Conservation (phyloP, 1,140 invertebrate species). For the Xylocopa sonorina region DNA sequence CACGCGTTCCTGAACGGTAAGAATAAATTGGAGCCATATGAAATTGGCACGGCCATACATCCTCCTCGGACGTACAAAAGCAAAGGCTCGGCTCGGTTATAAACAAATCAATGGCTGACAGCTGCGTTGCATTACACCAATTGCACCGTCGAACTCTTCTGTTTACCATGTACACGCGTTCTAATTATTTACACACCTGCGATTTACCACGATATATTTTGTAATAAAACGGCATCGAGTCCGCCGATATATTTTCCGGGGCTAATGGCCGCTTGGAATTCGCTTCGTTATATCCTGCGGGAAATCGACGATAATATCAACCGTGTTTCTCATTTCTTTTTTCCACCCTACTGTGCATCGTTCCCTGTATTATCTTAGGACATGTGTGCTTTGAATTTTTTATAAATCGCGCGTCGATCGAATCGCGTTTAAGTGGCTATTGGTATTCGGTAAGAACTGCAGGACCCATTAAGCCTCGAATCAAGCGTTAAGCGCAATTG, state of each 20-base stretch:
- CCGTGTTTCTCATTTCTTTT: background rate
- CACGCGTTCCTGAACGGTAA: constrained; percentile 20
- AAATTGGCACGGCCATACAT: constrained; percentile 50
- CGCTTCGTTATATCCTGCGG: background rate
- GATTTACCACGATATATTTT: constrained; percentile 40
- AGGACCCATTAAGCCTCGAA: background rate
- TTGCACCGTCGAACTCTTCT: constrained; percentile 34
- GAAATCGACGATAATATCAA: constrained; percentile 24
- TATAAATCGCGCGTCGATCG: constrained; percentile 8
- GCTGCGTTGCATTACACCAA: constrained; percentile 45
- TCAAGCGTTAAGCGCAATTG: background rate
- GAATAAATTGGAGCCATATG: constrained; percentile 57
- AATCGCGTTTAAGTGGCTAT: constrained; percentile 21
- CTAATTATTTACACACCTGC: constrained; percentile 62
- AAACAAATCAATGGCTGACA: constrained; percentile 64
- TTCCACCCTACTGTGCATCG: background rate
- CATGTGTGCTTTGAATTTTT: background rate
- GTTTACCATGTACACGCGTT: constrained; percentile 27
- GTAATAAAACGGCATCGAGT: constrained; percentile 31
- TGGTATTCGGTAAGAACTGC: constrained; percentile 11
- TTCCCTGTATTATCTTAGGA: background rate
- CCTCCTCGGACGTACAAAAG: constrained; percentile 22
- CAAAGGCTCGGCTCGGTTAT: constrained; percentile 35
- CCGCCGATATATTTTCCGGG: constrained; percentile 30
- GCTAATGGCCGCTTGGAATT: background rate